Evolutionary conservation across 2,888 invertebrate species (phyloP), one percentile per base, ranked within the genome.

Genomic region (Trilocha varians): DNA sequence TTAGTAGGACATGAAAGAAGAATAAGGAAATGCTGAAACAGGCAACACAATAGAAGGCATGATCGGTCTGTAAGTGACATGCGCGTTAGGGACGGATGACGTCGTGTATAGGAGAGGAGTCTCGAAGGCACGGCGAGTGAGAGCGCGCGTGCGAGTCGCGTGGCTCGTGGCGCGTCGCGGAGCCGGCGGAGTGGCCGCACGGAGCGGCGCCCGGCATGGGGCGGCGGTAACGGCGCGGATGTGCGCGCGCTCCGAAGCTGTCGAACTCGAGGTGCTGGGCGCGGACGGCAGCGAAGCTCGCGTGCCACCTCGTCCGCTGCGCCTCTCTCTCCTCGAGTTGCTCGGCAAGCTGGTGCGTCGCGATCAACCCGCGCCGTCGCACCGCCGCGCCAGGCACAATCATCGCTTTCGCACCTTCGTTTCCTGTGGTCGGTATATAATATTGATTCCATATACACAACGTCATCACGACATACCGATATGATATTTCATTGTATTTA

Each of bases 201-300:
- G 77, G 53, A 65, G 69, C 53, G 88, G 49, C 89, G 88, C 59
- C 89, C 90, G 55, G 88, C 89, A 71, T 91, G 92, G 78, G 90
- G 91, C 90, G 90, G 90, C 66, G 89, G 89, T 64, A 88, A 87
- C 63, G 91, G 90, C 82, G 89, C 90, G 64, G 89, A 92, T 92
- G 91, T 91, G 92, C 91, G 90, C 91, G 65, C 92, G 91, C 60
- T 91, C 91, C 17, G 92, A 92, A 69, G 91, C 91, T 87, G 83
- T 91, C 87, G 87, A 93, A 91, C 87, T 90, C 91, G 87, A 93
- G 92, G 71, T 83, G 76, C 93, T 93, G 91, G 93, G 92, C 53
- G 92, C 91, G 44, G 92, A 91, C 88, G 92, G 91, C 88, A 90
- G 72, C 85, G 90, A 69, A 90, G 48, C 91, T 88, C 91, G 92